A percentile compares a stretch with the other conserved stretches of the same genome.
Evolutionary conservation across 2,888 invertebrate genomes (phyloP).

Genomic region (Heliconius charithonia): DNA sequence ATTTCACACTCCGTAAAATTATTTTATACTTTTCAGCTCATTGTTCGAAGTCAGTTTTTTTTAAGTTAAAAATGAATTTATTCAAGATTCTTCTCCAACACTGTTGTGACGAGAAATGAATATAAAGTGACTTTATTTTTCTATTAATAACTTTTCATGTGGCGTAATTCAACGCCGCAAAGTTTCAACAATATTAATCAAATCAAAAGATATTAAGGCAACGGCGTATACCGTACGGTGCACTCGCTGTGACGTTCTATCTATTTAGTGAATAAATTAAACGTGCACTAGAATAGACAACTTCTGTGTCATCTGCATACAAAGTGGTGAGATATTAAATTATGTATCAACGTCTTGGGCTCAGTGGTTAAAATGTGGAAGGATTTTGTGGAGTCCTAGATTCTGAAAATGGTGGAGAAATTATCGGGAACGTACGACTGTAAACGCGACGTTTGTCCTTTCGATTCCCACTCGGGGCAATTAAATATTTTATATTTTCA

Average conservation of each 20-base stretch:
- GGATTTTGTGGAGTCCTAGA: background rate
- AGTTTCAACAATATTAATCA: background rate
- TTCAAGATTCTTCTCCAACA: too few relatives aligned
- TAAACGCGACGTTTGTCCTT: too few relatives aligned
- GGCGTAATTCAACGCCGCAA: background rate
- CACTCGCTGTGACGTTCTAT: conserved; percentile 26
- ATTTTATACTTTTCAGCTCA: too few relatives aligned
- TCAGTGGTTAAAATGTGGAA: background rate
- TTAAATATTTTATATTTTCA: too few relatives aligned
- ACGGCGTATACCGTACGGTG: conserved; percentile 2
- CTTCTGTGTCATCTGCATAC: conserved; percentile 26
- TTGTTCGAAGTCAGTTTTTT: too few relatives aligned
- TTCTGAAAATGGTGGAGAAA: background rate
- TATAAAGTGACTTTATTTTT: too few relatives aligned
- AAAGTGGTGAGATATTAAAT: conserved; percentile 14
- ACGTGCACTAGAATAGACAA: conserved; percentile 13
- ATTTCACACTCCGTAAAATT: too few relatives aligned
- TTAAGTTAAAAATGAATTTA: too few relatives aligned
- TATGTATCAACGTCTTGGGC: background rate
- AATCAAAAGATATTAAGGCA: conserved; percentile 12
- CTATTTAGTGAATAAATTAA: conserved; percentile 22
- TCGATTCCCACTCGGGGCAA: too few relatives aligned
- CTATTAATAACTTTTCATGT: too few relatives aligned
- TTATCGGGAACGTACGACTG: too few relatives aligned
- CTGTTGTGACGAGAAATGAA: too few relatives aligned